Conservation (phyloP, 2,113 vertebrate genomes). For the Gavia stellata region DNA sequence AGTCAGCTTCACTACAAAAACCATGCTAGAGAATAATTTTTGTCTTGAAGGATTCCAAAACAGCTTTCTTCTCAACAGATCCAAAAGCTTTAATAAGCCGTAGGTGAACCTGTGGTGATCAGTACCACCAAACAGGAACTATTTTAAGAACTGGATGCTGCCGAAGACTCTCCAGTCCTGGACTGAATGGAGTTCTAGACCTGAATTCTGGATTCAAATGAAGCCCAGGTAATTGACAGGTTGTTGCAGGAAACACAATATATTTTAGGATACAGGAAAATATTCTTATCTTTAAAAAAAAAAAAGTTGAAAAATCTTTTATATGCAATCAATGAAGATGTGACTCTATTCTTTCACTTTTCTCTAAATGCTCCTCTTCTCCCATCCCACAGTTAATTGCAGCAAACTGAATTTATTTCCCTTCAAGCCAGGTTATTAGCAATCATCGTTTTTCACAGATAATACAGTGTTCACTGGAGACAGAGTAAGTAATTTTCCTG, state of each 20-base stretch:
- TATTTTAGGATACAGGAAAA: not conserved
- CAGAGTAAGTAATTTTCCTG: not conserved
- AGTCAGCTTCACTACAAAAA: not conserved
- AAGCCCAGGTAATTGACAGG: not conserved
- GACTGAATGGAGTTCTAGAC: not conserved
- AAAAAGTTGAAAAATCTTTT: not conserved
- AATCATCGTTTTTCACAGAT: not conserved
- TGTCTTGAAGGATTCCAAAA: not conserved
- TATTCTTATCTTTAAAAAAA: not conserved
- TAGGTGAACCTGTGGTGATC: not conserved
- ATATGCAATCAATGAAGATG: not conserved
- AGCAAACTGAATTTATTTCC: not conserved
- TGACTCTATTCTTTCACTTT: not conserved
- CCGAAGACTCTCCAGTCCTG: not conserved
- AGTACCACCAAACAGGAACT: not conserved
- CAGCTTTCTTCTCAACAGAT: not conserved
- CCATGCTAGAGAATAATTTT: not conserved
- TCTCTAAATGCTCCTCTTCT: not conserved
- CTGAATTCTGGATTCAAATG: not conserved
- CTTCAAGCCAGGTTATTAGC: not conserved
- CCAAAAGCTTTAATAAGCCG: not conserved
- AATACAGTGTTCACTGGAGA: not conserved
- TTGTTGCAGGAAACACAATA: not conserved
- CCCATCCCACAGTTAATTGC: not conserved
- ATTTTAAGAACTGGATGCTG: not conserved